A percentile compares a stretch with the other conserved stretches of the same genome.
These are phyloP conservation scores for Heterodera filipjevi DNA, from an alignment of 2,888 invertebrate species.

Conservation along the genomic window DNA sequence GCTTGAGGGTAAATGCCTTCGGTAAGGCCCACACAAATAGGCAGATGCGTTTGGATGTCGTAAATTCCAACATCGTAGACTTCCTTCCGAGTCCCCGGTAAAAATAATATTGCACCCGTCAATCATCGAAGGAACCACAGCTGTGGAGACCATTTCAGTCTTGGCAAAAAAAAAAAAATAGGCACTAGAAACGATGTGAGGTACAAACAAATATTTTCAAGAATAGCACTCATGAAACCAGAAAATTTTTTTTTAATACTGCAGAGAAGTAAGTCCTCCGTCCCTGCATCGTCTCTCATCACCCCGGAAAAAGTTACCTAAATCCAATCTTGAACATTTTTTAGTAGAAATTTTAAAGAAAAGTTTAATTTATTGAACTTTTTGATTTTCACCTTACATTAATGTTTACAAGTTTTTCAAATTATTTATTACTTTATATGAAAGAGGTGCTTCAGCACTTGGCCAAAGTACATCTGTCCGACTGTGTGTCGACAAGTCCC, in stretches of 20 bases:
- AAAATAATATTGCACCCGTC: constrained; percentile 39
- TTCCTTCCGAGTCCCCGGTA: constrained; percentile 52
- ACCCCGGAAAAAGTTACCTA: too few species aligned
- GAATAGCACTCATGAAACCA: too few species aligned
- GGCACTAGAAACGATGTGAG: too few species aligned
- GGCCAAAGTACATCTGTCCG: constrained; percentile 47
- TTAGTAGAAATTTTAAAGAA: too few species aligned
- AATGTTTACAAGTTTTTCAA: too few species aligned
- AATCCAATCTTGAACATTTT: too few species aligned
- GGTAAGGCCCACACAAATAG: constrained; percentile 50
- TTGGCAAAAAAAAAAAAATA: too few species aligned
- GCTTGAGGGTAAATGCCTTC: constrained; percentile 35
- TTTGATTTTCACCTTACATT: too few species aligned
- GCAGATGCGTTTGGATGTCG: constrained; percentile 40
- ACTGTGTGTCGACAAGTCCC: constrained; percentile 34
- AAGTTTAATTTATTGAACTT: too few species aligned
- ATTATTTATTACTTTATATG: constrained; percentile 34
- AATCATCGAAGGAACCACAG: constrained; percentile 35
- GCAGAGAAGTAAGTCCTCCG: too few species aligned
- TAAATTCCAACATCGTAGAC: constrained; percentile 47
- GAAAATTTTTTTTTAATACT: too few species aligned
- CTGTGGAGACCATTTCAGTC: constrained; percentile 41
- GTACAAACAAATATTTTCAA: not conserved
- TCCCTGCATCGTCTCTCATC: too few species aligned
- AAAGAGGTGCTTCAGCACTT: constrained; percentile 36